Conservation (phyloP, 2,888 invertebrate species). For the Portevinia maculata region DNA sequence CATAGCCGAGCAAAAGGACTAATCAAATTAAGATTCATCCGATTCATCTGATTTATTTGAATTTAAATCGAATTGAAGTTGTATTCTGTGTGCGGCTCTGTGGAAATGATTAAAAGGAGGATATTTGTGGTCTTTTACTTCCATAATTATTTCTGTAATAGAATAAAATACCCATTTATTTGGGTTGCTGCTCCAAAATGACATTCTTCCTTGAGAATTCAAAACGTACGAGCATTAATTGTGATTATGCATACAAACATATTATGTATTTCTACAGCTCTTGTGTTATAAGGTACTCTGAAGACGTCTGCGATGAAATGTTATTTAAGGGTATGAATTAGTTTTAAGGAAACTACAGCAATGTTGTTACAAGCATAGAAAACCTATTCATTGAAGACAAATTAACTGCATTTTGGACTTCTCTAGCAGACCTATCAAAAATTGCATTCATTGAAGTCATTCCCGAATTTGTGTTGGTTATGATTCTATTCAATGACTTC, state of each 20-base stretch:
- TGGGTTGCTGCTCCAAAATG: not conserved
- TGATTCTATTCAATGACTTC: too few relatives aligned
- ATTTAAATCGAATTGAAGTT: constrained; percentile 42
- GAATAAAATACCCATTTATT: constrained; percentile 8
- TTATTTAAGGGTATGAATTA: too few relatives aligned
- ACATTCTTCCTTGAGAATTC: not conserved
- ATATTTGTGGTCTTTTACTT: constrained; percentile 20
- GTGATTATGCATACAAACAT: not conserved
- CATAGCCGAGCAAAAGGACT: not conserved
- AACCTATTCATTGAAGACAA: too few relatives aligned
- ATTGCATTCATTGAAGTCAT: too few relatives aligned
- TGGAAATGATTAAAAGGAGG: not conserved
- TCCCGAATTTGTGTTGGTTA: too few relatives aligned
- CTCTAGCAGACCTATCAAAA: too few relatives aligned
- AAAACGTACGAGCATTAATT: not conserved
- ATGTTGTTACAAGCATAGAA: too few relatives aligned
- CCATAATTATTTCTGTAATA: constrained; percentile 32
- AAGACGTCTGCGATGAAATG: too few relatives aligned
- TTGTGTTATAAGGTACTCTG: not conserved
- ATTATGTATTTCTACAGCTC: not conserved
- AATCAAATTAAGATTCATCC: constrained; percentile 60
- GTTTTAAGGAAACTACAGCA: too few relatives aligned
- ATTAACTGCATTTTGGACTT: too few relatives aligned
- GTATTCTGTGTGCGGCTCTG: not conserved
- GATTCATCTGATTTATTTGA: constrained; percentile 62